Percentiles rank a stretch among this genome's conserved stretches.
These are phyloP conservation scores for Drosophila melanogaster DNA, from an alignment of 1,140 invertebrate genomes.

Conservation along the genomic window DNA sequence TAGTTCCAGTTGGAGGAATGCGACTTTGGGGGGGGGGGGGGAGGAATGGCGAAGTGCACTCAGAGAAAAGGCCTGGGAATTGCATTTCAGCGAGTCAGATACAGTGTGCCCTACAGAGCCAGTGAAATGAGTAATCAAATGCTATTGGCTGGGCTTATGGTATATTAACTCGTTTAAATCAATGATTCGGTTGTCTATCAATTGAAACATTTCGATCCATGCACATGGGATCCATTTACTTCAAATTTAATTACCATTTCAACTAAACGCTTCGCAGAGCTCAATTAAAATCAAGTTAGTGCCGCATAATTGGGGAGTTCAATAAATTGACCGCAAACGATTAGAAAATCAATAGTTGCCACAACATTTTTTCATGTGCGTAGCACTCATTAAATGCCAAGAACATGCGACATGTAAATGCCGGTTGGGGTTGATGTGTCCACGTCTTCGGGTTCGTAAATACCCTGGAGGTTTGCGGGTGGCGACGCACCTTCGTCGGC, in stretches of 20 bases:
- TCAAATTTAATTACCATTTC: too few species aligned
- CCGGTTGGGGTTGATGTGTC: constrained; percentile 7
- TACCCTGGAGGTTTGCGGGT: constrained; percentile 2
- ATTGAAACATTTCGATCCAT: not conserved
- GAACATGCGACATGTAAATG: constrained; percentile 48
- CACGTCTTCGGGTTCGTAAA: constrained; percentile 22
- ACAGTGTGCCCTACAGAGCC: too few species aligned
- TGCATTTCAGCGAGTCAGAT: too few species aligned
- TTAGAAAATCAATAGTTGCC: constrained; percentile 23
- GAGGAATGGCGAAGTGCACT: constrained; percentile 14
- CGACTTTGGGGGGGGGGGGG: constrained; percentile 1
- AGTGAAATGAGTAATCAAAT: too few species aligned
- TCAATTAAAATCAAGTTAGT: not conserved
- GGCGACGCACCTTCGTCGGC: constrained; percentile 41
- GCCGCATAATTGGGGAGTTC: not conserved
- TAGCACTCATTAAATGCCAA: constrained; percentile 72
- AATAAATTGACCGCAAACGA: constrained; percentile 7
- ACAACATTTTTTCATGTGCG: constrained; percentile 28
- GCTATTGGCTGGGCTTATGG: too few species aligned
- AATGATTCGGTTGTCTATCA: not conserved
- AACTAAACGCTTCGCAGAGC: not conserved
- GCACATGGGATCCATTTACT: not conserved
- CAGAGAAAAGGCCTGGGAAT: not conserved
- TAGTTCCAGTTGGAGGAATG: constrained; percentile 1
- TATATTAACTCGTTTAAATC: not conserved